Conservation (phyloP, 2,113 vertebrate genomes). For the Phaetusa simplex region DNA sequence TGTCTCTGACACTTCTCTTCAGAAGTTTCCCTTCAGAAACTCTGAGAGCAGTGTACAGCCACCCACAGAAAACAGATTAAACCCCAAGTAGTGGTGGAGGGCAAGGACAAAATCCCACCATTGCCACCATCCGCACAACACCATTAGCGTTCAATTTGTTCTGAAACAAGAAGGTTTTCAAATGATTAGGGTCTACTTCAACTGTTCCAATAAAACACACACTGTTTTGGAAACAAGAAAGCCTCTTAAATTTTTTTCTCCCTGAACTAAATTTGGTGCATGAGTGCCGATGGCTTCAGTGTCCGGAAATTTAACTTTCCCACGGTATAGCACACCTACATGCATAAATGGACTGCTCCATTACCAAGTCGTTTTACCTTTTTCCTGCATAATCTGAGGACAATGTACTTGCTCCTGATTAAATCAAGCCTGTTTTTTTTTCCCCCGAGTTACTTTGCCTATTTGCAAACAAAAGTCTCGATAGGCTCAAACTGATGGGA, state of each 20-base stretch:
- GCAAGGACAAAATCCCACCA: not conserved
- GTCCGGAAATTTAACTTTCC: not conserved
- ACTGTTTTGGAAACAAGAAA: not conserved
- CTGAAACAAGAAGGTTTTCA: not conserved
- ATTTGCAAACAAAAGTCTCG: not conserved
- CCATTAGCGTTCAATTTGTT: not conserved
- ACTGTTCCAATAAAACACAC: not conserved
- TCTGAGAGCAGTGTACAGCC: not conserved
- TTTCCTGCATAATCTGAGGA: not conserved
- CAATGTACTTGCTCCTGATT: not conserved
- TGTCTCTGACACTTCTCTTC: not conserved
- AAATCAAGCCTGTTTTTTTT: not conserved
- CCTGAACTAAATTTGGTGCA: not conserved
- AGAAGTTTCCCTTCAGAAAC: not conserved
- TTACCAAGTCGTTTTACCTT: not conserved
- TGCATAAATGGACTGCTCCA: not conserved
- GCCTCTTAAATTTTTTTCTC: not conserved
- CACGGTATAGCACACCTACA: accelerated
- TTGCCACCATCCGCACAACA: not conserved
- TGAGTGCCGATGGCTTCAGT: not conserved
- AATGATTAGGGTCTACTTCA: not conserved
- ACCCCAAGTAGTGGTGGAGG: not conserved
- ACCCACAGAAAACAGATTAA: not conserved
- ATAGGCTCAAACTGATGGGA: not conserved
- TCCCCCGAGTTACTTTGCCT: not conserved